Evolutionary conservation across 1,140 invertebrate species (phyloP).

Genomic region (Drosophila sp.): DNA sequence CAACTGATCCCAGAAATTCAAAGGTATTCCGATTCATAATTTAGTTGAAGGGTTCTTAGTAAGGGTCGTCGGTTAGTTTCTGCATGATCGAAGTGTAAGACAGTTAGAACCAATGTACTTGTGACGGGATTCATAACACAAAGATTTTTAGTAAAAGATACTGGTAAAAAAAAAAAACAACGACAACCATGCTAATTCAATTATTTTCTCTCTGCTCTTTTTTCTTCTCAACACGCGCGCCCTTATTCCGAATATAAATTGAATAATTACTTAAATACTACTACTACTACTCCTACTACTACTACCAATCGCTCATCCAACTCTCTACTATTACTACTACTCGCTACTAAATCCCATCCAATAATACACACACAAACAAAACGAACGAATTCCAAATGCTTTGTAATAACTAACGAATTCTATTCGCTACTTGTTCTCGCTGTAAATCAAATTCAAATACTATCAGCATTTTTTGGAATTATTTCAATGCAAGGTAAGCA

Average conservation of each 20-base stretch:
- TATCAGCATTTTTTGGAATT: conserved; percentile 98
- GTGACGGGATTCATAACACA: conserved; percentile 51
- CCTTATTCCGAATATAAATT: conserved; percentile 53
- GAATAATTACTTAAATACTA: conserved; percentile 57
- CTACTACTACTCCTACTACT: conserved; percentile 61
- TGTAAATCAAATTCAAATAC: conserved; percentile 72
- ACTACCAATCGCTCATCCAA: conserved; percentile 51
- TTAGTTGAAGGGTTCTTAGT: conserved; percentile 28
- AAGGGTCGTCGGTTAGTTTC: conserved; percentile 44
- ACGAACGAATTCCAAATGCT: conserved; percentile 68
- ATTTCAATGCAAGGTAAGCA: conserved; percentile 98
- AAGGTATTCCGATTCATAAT: background rate
- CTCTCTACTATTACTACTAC: conserved; percentile 66
- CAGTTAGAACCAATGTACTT: conserved; percentile 20
- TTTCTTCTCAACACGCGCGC: conserved; percentile 81
- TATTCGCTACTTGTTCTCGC: conserved; percentile 59
- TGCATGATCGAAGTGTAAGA: conserved; percentile 57
- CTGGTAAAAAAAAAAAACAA: conserved; percentile 47
- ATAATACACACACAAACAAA: conserved; percentile 41
- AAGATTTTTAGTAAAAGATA: conserved; percentile 44
- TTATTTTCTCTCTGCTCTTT: conserved; percentile 84
- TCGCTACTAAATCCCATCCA: conserved; percentile 57
- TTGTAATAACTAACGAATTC: conserved; percentile 68
- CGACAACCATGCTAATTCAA: conserved; percentile 82
- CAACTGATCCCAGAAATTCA: background rate